phyloP scores from a whole-genome alignment of 2,888 invertebrate species.

The Stenodera caucasica region DNA sequence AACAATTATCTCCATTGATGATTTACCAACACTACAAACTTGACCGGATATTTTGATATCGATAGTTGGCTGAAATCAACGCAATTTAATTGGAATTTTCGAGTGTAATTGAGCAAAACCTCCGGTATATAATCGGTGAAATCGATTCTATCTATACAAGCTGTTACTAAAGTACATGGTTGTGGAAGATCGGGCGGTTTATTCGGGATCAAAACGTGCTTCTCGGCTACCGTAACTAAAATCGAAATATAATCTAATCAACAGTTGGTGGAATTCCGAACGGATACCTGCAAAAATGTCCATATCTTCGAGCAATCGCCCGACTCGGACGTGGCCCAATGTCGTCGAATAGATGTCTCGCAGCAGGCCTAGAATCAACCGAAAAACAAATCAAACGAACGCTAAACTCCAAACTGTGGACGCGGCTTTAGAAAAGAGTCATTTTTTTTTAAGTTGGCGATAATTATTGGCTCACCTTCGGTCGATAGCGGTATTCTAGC shows the following conservation, averaged over 20 bases:
- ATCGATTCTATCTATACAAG: conserved; percentile 68
- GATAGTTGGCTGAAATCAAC: background rate
- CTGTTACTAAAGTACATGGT: conserved; percentile 70
- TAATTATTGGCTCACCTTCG: no score
- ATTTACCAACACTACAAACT: conserved; percentile 70
- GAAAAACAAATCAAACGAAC: no score
- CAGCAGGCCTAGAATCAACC: no score
- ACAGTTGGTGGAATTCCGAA: no score
- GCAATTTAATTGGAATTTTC: background rate
- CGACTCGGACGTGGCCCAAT: conserved; percentile 64
- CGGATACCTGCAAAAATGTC: conserved; percentile 64
- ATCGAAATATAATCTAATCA: no score
- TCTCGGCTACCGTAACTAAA: conserved; percentile 64
- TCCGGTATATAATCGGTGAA: conserved; percentile 56
- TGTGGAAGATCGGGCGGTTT: conserved; percentile 57
- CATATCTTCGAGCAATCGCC: conserved; percentile 72
- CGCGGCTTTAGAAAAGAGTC: no score
- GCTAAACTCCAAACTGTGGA: no score
- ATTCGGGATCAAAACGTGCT: conserved; percentile 63
- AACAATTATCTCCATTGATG: conserved; percentile 71
- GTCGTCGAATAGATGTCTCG: conserved; percentile 65
- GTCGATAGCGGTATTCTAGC: conserved; percentile 65
- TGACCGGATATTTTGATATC: conserved; percentile 72
- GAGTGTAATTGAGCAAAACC: conserved; percentile 31
- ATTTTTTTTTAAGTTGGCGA: no score